A percentile compares a stretch with the other conserved stretches of the same genome.
These are phyloP conservation scores for Enchytraeus crypticus DNA, from an alignment of 2,888 invertebrate species.

Conservation along the genomic window DNA sequence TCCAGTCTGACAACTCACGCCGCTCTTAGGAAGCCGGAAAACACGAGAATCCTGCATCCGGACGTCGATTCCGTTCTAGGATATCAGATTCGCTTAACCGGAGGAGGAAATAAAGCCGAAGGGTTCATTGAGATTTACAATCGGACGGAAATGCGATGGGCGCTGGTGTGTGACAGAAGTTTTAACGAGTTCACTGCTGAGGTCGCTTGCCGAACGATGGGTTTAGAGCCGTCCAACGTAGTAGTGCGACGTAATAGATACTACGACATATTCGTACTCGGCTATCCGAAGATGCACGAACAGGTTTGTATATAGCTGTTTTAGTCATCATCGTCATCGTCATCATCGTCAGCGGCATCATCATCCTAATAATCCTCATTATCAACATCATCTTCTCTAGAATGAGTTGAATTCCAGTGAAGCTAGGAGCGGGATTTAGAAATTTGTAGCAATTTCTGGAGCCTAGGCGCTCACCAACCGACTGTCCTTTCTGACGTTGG, in stretches of 20 bases:
- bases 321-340: no score
- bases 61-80: constrained; percentile 2
- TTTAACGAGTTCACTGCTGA: constrained; percentile 94
- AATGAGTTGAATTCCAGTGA: no score
- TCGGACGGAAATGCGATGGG: constrained; percentile 86
- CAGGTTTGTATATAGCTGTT: no score
- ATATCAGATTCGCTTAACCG: constrained; percentile 59
- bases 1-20: no score
- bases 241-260: constrained; percentile 63
- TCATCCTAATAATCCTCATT: no score
- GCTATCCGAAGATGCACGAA: constrained; percentile 41
- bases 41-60: constrained; percentile 5
- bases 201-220: constrained; percentile 87
- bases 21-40: no score
- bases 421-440: no score
- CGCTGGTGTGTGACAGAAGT: constrained; percentile 82
- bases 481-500: no score
- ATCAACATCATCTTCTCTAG: no score
- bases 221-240: constrained; percentile 77
- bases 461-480: no score
- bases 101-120: constrained; percentile 64
- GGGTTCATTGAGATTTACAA: constrained; percentile 94
- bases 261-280: constrained; percentile 43
- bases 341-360: no score
- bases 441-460: no score